Evolutionary conservation across 2,797 vertebrate species (phyloP).

Genomic region (Parotocinclus haroldoi): DNA sequence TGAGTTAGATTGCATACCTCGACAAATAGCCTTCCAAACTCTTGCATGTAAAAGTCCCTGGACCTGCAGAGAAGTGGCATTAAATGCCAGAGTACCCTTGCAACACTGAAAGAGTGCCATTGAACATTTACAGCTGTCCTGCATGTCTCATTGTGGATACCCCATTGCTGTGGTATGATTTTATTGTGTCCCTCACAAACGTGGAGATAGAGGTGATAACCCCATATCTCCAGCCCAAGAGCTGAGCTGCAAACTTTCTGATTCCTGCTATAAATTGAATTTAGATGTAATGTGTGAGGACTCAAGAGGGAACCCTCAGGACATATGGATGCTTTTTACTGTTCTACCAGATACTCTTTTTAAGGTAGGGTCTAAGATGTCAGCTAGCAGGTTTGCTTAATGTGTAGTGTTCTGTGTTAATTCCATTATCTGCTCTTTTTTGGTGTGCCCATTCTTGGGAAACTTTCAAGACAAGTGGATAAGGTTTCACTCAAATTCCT

Average conservation of each 20-base stretch:
- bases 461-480: too few relatives aligned
- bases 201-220: slow-evolving; percentile 64
- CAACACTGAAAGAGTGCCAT: slow-evolving; percentile 46
- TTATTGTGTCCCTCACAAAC: slow-evolving; percentile 65
- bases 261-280: slow-evolving; percentile 58
- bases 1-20: slow-evolving; percentile 35
- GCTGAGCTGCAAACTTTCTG: slow-evolving; percentile 56
- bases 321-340: slow-evolving; percentile 32
- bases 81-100: slow-evolving; percentile 60
- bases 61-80: slow-evolving; percentile 41
- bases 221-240: slow-evolving; percentile 57
- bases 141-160: slow-evolving; percentile 60
- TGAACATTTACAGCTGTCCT: slow-evolving; percentile 66
- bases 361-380: neutral
- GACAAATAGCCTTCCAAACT: slow-evolving; percentile 29
- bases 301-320: slow-evolving; percentile 36
- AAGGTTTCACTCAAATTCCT: too few relatives aligned
- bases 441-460: too few relatives aligned
- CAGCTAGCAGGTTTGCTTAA: neutral
- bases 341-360: slow-evolving; percentile 26
- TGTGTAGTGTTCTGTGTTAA: neutral
- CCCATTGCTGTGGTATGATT: slow-evolving; percentile 57
- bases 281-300: slow-evolving; percentile 50
- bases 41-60: slow-evolving; percentile 37
- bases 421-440: too few relatives aligned